Percentiles rank a stretch among this genome's conserved stretches.
These are phyloP conservation scores for Pangasius krempfi DNA, from an alignment of 2,797 vertebrate species.

Conservation along the genomic window DNA sequence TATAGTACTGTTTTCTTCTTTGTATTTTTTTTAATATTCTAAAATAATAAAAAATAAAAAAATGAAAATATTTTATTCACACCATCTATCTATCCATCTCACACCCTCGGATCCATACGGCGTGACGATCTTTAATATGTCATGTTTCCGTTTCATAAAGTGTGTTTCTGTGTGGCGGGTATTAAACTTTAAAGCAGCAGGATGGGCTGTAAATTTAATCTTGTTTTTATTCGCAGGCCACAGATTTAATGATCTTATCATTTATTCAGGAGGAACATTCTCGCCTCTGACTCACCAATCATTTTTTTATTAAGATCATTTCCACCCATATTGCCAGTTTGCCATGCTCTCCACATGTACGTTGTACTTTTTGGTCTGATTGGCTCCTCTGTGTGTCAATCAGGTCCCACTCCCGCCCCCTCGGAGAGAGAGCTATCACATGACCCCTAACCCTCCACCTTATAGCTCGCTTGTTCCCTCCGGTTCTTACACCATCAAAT, in stretches of 20 bases:
- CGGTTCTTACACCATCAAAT: conserved; percentile 76
- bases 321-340: not conserved
- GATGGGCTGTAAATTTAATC: not conserved
- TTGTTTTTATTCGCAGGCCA: conserved; percentile 5
- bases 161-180: not conserved
- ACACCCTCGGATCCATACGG: not conserved
- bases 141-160: not conserved
- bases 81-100: not conserved
- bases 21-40: not conserved
- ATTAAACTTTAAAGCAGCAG: not conserved
- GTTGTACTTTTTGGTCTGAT: conserved; percentile 65
- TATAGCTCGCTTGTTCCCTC: conserved; percentile 69
- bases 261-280: not conserved
- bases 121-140: not conserved
- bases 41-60: no score
- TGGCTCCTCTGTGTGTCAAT: conserved; percentile 76
- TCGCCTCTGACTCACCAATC: not conserved
- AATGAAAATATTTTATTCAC: not conserved
- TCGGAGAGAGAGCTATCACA: conserved; percentile 85
- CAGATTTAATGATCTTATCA: not conserved
- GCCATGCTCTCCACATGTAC: not conserved
- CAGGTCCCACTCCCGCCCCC: conserved; percentile 82
- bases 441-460: conserved; percentile 69
- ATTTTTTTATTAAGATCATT: not conserved
- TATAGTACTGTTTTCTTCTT: not conserved